These are phyloP conservation scores for Chouioia cunea DNA, from an alignment of 2,888 invertebrate genomes.

Conservation along the genomic window DNA sequence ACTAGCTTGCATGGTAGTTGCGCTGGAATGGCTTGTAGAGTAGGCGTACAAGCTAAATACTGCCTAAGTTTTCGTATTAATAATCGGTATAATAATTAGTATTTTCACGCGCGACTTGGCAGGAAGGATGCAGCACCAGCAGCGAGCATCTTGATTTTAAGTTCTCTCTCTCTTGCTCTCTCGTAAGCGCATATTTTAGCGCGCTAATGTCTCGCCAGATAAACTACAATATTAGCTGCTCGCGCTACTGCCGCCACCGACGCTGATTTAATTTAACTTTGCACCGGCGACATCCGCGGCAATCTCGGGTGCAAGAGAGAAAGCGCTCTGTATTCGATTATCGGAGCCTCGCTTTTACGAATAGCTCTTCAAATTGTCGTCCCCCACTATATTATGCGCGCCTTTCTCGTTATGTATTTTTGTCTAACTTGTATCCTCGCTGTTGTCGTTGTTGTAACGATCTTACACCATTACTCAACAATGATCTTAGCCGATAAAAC, in stretches of 20 bases:
- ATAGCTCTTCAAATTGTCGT: neutral
- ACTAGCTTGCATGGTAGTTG: neutral
- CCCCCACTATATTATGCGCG: neutral
- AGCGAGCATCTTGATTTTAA: constrained; percentile 1
- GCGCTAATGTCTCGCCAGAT: constrained; percentile 68
- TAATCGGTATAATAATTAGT: constrained; percentile 69
- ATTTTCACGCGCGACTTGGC: constrained; percentile 69
- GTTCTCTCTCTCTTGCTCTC: constrained; percentile 7
- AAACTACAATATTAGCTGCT: constrained; percentile 68
- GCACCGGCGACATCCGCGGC: constrained; percentile 64
- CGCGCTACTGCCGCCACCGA: constrained; percentile 53
- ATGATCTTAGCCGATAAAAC: no score
- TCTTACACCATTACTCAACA: no score
- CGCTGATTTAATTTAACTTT: constrained; percentile 69
- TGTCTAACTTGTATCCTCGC: no score
- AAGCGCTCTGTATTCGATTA: neutral
- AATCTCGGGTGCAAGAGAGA: constrained; percentile 9
- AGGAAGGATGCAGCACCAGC: constrained; percentile 60
- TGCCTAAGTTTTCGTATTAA: constrained; percentile 67
- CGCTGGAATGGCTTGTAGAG: constrained; percentile 12
- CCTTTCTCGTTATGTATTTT: no score
- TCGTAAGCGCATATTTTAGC: constrained; percentile 62
- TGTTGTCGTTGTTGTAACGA: no score
- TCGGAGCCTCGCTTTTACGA: neutral
- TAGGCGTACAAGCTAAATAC: constrained; percentile 31